phyloP scores from a whole-genome alignment of 2,888 invertebrate species.

The Leucophenga maculata region DNA sequence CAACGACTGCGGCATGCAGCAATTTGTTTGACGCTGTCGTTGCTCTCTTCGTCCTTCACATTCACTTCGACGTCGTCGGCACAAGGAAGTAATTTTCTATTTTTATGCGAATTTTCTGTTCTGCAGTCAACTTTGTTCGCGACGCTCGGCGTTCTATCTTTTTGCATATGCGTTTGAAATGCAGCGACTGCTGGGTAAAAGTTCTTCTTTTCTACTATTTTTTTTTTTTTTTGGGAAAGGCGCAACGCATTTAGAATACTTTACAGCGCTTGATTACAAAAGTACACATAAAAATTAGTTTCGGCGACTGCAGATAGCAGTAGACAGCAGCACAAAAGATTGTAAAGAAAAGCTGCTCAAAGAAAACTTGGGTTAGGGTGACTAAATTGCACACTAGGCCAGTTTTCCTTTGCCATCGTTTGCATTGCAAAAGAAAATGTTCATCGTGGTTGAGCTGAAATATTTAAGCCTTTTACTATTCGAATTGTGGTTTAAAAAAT shows the following conservation, averaged over 20 bases:
- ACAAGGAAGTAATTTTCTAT: conserved; percentile 23
- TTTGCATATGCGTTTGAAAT: conserved; percentile 2
- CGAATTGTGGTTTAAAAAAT: background rate
- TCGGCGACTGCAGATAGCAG: background rate
- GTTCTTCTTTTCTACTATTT: background rate
- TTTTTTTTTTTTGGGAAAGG: background rate
- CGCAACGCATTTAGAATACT: conserved; percentile 8
- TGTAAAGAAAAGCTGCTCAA: background rate
- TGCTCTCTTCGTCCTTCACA: background rate
- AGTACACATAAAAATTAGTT: conserved; percentile 15
- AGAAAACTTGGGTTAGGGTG: background rate
- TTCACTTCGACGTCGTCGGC: background rate
- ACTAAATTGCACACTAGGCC: too few species aligned
- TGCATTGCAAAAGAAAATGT: too few species aligned
- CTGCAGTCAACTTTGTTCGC: too few species aligned
- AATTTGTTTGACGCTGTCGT: conserved; percentile 10
- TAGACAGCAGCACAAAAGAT: background rate
- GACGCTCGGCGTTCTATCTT: background rate
- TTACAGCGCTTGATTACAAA: conserved; percentile 16
- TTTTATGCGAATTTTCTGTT: conserved; percentile 14
- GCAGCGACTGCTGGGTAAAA: background rate
- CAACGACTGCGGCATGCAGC: conserved; percentile 13
- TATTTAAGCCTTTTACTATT: background rate
- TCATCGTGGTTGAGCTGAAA: too few species aligned
- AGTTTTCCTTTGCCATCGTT: too few species aligned